phyloP scores from a whole-genome alignment of 2,888 invertebrate species.

The Blera fallax region DNA sequence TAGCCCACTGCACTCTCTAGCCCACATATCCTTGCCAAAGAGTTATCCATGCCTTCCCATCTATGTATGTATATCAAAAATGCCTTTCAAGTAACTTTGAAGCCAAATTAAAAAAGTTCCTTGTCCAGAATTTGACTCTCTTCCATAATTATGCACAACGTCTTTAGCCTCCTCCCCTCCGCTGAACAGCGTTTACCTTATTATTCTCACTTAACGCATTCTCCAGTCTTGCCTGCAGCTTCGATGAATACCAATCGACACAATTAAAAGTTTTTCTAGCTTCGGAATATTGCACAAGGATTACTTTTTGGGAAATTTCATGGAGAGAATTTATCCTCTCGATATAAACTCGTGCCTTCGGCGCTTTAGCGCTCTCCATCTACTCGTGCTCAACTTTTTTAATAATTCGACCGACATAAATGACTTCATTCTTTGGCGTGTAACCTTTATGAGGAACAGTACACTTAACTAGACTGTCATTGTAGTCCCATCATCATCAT shows the following conservation, averaged over 20 bases:
- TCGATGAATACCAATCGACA: constrained; percentile 43
- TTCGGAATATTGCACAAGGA: constrained; percentile 38
- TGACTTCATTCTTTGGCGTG: neutral
- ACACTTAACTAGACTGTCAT: neutral
- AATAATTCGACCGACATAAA: constrained; percentile 10
- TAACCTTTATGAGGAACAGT: neutral
- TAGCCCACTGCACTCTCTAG: too few relatives aligned
- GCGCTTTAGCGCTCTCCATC: neutral
- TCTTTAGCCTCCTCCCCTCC: neutral
- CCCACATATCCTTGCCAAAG: too few relatives aligned
- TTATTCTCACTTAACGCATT: neutral
- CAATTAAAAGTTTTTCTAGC: constrained; percentile 56
- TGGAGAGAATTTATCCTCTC: constrained; percentile 21
- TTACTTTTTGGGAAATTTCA: constrained; percentile 31
- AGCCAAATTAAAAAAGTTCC: neutral
- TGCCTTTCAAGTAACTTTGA: neutral
- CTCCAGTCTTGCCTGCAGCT: constrained; percentile 17
- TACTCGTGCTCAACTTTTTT: neutral
- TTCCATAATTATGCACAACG: neutral
- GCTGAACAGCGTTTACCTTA: neutral
- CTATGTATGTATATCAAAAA: too few relatives aligned
- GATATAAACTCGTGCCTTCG: too few relatives aligned
- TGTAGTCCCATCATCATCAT: neutral
- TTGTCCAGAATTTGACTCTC: neutral
- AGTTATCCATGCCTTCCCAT: too few relatives aligned